Conservation (phyloP, 2,113 vertebrate genomes). For the Fulmarus glacialis region DNA sequence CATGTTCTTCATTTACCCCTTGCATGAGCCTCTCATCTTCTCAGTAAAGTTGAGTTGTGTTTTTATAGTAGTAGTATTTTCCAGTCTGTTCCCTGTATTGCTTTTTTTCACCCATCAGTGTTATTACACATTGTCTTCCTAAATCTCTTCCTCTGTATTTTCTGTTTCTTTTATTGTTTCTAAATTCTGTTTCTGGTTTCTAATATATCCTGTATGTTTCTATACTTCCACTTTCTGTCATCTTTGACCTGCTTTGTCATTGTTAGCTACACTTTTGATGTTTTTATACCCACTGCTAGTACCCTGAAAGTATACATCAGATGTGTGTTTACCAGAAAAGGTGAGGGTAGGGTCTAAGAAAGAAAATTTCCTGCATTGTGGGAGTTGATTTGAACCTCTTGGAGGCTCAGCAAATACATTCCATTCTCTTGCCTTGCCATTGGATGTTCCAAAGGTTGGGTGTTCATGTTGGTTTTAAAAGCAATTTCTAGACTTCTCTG, state of each 20-base stretch:
- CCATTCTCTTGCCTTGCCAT: background rate
- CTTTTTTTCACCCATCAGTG: fast-evolving
- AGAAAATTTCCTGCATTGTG: background rate
- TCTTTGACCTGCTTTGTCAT: background rate
- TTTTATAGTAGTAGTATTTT: background rate
- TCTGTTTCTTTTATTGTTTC: background rate
- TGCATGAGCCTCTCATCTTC: background rate
- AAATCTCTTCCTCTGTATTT: background rate
- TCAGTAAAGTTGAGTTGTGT: background rate
- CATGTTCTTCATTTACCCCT: background rate
- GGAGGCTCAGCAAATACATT: background rate
- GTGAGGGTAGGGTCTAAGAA: background rate
- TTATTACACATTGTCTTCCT: background rate
- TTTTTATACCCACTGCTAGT: background rate
- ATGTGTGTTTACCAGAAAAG: background rate
- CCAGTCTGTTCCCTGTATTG: background rate
- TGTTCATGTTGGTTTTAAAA: background rate
- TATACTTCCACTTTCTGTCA: background rate
- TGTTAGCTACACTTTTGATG: background rate
- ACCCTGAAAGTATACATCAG: background rate
- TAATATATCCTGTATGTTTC: background rate
- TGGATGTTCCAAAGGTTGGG: background rate
- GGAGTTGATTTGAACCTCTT: background rate
- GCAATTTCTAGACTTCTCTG: background rate
- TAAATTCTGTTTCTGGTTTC: background rate